phyloP scores from a whole-genome alignment of 2,797 vertebrate species.

The Syngnathus acus region DNA sequence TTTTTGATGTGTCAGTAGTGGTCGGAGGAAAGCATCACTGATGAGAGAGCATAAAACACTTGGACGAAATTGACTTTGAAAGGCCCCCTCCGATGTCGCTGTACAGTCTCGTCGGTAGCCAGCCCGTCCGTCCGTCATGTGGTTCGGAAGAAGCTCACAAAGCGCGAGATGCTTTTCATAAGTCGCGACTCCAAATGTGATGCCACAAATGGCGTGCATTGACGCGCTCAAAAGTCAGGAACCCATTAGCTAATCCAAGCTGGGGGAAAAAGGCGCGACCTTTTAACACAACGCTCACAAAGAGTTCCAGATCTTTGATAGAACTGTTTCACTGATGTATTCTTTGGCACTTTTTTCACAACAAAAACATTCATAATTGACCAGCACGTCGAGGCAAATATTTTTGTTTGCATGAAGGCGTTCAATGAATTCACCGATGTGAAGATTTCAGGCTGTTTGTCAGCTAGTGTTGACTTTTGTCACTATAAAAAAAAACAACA shows the following conservation, averaged over 20 bases:
- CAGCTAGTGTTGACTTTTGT: no score
- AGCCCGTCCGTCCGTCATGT: background rate
- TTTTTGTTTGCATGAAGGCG: no score
- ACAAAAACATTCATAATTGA: no score
- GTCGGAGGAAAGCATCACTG: background rate
- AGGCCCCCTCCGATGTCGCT: background rate
- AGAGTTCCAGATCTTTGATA: no score
- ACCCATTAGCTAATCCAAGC: background rate
- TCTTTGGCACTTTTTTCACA: no score
- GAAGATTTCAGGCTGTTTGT: no score
- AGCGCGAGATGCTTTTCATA: background rate
- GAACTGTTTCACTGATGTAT: no score
- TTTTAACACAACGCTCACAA: no score
- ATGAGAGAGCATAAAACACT: background rate
- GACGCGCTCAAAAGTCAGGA: background rate
- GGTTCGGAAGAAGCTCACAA: background rate
- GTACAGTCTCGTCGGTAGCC: background rate
- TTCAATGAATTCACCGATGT: no score
- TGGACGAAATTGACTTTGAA: background rate
- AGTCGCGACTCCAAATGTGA: background rate
- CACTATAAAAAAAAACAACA: no score
- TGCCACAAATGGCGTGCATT: background rate
- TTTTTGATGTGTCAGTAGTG: conserved; percentile 1
- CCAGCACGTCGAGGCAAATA: no score
- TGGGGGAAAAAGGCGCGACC: no score